These are phyloP conservation scores for Elachura formosa DNA, from an alignment of 2,113 vertebrate species.

Conservation along the genomic window DNA sequence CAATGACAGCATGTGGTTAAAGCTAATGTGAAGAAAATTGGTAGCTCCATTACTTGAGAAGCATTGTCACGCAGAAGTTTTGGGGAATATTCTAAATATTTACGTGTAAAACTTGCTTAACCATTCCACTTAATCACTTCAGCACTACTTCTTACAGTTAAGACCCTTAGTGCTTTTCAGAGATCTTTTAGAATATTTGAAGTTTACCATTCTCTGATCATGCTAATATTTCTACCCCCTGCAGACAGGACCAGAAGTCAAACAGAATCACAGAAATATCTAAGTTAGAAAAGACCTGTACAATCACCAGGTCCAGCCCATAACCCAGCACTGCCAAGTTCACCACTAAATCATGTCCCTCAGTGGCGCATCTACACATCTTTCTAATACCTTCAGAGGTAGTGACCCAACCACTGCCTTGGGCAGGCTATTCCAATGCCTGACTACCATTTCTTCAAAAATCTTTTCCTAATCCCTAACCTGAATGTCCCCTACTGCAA, in stretches of 20 bases:
- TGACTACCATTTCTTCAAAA: neutral
- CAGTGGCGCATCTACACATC: neutral
- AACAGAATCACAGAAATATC: neutral
- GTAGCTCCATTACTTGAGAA: neutral
- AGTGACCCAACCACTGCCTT: neutral
- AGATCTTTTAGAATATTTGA: neutral
- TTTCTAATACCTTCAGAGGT: neutral
- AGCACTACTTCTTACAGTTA: neutral
- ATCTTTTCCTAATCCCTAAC: neutral
- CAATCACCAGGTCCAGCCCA: neutral
- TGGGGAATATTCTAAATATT: neutral
- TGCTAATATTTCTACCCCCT: neutral
- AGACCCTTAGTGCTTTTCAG: neutral
- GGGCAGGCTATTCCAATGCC: neutral
- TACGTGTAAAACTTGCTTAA: neutral
- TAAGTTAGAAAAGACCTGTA: neutral
- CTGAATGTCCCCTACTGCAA: accelerated
- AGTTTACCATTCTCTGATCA: neutral
- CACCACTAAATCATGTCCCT: neutral
- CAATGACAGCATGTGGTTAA: accelerated
- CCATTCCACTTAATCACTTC: neutral
- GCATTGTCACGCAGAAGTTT: neutral
- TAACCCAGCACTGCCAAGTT: neutral
- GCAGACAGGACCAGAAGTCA: neutral
- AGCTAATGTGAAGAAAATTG: neutral